Evolutionary conservation across 2,113 vertebrate species (phyloP), one percentile per base, ranked within the genome.

Genomic region (Onychostruthus taczanowskii): DNA sequence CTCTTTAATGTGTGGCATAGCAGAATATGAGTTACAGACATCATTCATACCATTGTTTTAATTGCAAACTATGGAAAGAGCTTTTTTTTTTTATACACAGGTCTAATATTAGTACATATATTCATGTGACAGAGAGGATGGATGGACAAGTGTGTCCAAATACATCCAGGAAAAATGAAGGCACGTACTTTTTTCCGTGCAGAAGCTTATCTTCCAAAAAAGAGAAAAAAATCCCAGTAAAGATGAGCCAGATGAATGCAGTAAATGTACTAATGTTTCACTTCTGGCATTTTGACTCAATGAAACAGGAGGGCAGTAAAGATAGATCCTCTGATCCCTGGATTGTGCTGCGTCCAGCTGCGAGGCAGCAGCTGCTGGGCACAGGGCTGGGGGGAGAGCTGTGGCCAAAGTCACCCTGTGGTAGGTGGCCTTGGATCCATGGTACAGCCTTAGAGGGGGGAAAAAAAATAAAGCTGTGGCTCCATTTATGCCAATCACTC

Each of bases 181-280:
- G 24, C 90, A 81, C 4, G 4, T 90, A 49, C 0, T 76, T 93
- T 77, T 96, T 95, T 92, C 83, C 83, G 12, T 63, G 72, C 76
- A 87, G 83, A 81, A 93, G 79, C 76, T 89, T 94, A 44, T 93
- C 91, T 95, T 94, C 94, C 83, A 90, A 92, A 95, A 73, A 88
- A 90, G 82, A 95, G 37, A 84, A 79, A 87, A 89, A 93, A 90
- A 88, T 89, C 43, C 75, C 7, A 3, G 63, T 95, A 77, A 85
- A 95, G 90, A 92, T 68, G 77, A 93, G 93, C 90, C 92, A 90
- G 23, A 81, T 84, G 90, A 94, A 92, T 81, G 93, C 79, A 92
- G 24, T 93, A 93, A 92, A 94, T 68, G 61, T 94, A 43, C 88
- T 95, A 89, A 70, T 41, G 88, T 97, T 97, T 96, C 94, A 53